phyloP scores from a whole-genome alignment of 2,113 vertebrate genomes.

The Promerops cafer region DNA sequence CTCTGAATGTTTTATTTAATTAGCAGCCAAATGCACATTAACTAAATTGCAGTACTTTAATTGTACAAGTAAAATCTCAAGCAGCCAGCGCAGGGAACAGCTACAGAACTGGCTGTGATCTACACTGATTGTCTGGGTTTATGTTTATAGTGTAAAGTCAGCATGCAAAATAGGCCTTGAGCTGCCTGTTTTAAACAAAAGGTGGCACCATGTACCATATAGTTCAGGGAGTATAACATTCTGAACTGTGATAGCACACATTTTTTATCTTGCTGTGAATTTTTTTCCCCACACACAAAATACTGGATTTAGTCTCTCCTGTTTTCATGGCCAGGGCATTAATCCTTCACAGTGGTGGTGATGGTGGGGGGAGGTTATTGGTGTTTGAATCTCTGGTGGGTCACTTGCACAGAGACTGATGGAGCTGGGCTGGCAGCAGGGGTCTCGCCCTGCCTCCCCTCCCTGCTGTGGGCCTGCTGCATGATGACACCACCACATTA shows the following conservation, averaged over 20 bases:
- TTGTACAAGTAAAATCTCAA: not conserved
- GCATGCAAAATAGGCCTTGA: not conserved
- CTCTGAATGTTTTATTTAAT: not conserved
- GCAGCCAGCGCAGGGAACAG: not conserved
- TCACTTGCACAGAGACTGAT: not conserved
- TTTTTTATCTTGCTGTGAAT: not conserved
- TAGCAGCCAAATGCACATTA: not conserved
- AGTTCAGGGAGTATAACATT: not conserved
- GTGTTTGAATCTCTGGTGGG: not conserved
- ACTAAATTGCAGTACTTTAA: not conserved
- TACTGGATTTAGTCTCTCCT: not conserved
- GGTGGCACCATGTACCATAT: not conserved
- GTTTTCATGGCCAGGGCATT: not conserved
- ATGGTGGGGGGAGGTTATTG: not conserved
- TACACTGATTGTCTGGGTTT: not conserved
- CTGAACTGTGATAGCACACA: not conserved
- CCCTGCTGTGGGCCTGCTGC: not conserved
- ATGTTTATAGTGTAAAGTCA: not conserved
- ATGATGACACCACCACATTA: rapidly evolving
- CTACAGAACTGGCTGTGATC: not conserved
- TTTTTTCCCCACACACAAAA: rapidly evolving
- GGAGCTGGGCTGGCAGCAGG: not conserved
- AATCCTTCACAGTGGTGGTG: not conserved
- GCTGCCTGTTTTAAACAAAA: not conserved
- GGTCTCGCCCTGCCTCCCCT: not conserved